These are phyloP conservation scores for Pogoniulus pusillus DNA, from an alignment of 2,797 vertebrate genomes.

Conservation along the genomic window DNA sequence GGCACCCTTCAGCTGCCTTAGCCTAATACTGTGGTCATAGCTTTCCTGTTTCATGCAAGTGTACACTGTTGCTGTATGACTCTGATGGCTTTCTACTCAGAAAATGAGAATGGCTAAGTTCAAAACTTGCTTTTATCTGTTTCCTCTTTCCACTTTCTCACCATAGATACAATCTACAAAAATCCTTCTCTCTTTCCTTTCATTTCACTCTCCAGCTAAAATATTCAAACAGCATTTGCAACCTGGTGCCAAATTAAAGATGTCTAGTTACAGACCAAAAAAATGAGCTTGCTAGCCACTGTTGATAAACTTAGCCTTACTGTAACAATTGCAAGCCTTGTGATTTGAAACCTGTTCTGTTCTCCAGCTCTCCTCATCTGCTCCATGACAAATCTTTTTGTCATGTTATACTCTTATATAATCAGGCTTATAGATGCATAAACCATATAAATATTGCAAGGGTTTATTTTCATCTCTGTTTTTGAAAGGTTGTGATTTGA, in stretches of 20 bases:
- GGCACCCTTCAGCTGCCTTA: neutral
- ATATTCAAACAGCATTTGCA: neutral
- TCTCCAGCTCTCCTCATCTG: neutral
- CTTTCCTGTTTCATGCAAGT: neutral
- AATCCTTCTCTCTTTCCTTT: neutral
- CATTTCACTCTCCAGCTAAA: neutral
- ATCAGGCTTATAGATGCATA: neutral
- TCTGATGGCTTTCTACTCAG: neutral
- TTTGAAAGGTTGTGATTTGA: conserved; percentile 2
- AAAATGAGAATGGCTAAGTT: neutral
- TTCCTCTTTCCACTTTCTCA: neutral
- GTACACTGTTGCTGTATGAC: neutral
- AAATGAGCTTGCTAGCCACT: neutral
- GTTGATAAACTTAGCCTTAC: neutral
- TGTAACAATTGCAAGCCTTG: neutral
- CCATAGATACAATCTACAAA: neutral
- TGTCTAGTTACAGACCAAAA: neutral
- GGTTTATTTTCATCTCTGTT: neutral
- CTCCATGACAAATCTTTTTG: neutral
- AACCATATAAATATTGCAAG: neutral
- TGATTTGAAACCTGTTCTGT: neutral
- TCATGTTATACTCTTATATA: neutral
- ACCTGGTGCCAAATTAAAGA: neutral
- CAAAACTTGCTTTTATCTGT: neutral
- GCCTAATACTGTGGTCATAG: neutral